Evolutionary conservation across 2,888 invertebrate genomes (phyloP).

Genomic region (Drosophila greeni): DNA sequence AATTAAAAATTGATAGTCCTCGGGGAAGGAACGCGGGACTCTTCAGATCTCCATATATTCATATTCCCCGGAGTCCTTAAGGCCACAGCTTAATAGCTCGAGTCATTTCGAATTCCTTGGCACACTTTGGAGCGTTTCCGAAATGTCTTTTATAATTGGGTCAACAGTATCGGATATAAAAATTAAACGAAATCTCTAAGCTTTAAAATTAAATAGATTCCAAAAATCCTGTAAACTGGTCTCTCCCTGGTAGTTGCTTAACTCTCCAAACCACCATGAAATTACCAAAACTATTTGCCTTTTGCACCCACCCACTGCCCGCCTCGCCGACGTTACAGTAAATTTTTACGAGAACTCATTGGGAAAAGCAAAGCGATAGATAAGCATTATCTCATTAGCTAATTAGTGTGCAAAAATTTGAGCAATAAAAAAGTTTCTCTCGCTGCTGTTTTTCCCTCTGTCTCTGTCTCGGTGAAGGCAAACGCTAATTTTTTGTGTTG

Average conservation of each 20-base stretch:
- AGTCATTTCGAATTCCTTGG: conserved; percentile 56
- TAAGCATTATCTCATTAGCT: conserved; percentile 74
- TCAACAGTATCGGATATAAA: conserved; percentile 2
- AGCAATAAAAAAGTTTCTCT: conserved; percentile 70
- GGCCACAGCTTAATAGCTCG: conserved; percentile 60
- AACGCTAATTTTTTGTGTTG: conserved; percentile 28
- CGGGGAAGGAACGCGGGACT: conserved; percentile 40
- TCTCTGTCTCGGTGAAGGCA: conserved; percentile 2
- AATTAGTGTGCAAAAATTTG: conserved; percentile 71
- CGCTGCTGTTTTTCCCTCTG: conserved; percentile 15
- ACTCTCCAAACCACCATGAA: background rate
- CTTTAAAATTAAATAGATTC: background rate
- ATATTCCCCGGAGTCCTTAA: conserved; percentile 37
- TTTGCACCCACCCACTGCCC: background rate
- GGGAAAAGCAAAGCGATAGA: conserved; percentile 56
- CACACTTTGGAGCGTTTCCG: conserved; percentile 48
- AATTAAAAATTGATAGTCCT: conserved; percentile 73
- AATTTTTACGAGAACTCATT: conserved; percentile 51
- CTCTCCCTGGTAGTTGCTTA: background rate
- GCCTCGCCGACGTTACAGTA: conserved; percentile 7
- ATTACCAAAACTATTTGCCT: conserved; percentile 34
- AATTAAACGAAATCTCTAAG: background rate
- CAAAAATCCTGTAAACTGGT: background rate
- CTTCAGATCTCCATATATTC: conserved; percentile 40
- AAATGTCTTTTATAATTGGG: conserved; percentile 24